phyloP scores from a whole-genome alignment of 2,888 invertebrate species.

The Nebria salina region DNA sequence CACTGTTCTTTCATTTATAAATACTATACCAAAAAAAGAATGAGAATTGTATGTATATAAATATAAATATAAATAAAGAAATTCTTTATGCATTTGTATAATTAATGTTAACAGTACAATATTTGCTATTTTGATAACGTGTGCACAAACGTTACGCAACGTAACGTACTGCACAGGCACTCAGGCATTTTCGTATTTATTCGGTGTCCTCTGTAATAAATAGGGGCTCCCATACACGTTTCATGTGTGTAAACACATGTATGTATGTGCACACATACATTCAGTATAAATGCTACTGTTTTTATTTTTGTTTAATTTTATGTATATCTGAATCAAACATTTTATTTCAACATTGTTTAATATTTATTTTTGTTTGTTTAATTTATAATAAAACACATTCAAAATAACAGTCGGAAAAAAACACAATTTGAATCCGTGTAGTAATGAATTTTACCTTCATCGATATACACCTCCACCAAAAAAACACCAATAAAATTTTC shows the following conservation, averaged over 20 bases:
- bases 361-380: too few species aligned
- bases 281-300: neutral
- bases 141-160: conserved; percentile 5
- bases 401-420: too few species aligned
- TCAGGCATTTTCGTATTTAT: conserved; percentile 7
- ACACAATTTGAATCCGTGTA: too few species aligned
- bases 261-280: neutral
- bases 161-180: neutral
- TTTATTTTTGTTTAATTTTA: conserved; percentile 1
- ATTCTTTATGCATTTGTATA: conserved; percentile 28
- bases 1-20: too few species aligned
- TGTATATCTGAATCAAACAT: too few species aligned
- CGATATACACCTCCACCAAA: too few species aligned
- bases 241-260: neutral
- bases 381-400: too few species aligned
- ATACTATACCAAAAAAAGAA: too few species aligned
- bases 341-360: too few species aligned
- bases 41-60: too few species aligned
- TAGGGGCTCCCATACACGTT: neutral
- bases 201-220: conserved; percentile 7
- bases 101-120: conserved; percentile 44
- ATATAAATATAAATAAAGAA: conserved; percentile 22
- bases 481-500: too few species aligned
- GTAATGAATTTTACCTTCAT: too few species aligned
- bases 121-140: conserved; percentile 45